Conservation (phyloP, 2,113 vertebrate species). For the Puma concolor region DNA sequence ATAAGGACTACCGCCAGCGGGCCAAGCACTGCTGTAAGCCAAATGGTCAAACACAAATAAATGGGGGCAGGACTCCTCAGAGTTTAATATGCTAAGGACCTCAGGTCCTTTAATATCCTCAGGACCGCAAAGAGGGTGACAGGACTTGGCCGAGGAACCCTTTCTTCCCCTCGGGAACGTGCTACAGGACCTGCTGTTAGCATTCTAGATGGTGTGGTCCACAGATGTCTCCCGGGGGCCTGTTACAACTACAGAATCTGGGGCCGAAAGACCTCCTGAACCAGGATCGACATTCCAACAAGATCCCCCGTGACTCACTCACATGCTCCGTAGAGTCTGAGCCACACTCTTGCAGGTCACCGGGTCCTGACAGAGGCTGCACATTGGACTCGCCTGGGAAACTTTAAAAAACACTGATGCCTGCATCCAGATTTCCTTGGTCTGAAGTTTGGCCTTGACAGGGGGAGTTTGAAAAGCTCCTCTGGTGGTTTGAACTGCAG, state of each 20-base stretch:
- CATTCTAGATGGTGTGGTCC: not conserved
- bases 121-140: accelerated
- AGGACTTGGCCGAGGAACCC: not conserved
- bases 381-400: not conserved
- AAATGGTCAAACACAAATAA: not conserved
- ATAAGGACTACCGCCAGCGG: not conserved
- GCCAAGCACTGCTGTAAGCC: not conserved
- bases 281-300: not conserved
- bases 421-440: not conserved
- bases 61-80: not conserved
- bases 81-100: too few species aligned
- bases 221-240: accelerated
- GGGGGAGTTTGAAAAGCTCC: not conserved
- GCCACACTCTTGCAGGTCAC: not conserved
- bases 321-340: not conserved
- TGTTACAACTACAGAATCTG: not conserved
- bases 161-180: not conserved
- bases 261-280: not conserved
- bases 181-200: not conserved
- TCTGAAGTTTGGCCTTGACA: not conserved
- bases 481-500: not conserved
- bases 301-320: not conserved
- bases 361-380: not conserved
- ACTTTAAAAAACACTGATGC: not conserved
- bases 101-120: not conserved